A percentile compares a stretch with the other conserved stretches of the same genome.
phyloP scores from a whole-genome alignment of 2,797 vertebrate genomes.

The Zenarchopterus dispar region DNA sequence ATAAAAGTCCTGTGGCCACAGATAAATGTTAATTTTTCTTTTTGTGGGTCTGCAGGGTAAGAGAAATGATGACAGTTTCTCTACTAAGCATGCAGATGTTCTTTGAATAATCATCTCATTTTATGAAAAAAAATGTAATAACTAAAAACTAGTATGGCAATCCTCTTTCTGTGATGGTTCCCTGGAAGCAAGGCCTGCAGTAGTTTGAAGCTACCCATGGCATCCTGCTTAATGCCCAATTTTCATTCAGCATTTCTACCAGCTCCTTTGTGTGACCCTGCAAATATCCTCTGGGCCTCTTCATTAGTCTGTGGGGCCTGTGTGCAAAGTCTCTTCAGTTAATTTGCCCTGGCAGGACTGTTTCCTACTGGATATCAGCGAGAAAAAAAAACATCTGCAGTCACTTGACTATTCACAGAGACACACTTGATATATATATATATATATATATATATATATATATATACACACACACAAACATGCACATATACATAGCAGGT shows the following conservation, averaged over 20 bases:
- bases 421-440: slow-evolving; percentile 50
- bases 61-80: slow-evolving; percentile 62
- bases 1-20: slow-evolving; percentile 65
- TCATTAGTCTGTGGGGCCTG: slow-evolving; percentile 80
- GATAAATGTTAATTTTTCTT: slow-evolving; percentile 69
- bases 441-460: slow-evolving; percentile 39
- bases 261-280: slow-evolving; percentile 83
- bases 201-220: slow-evolving; percentile 70
- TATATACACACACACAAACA: too few species aligned
- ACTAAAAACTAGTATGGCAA: slow-evolving; percentile 45
- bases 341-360: slow-evolving; percentile 80
- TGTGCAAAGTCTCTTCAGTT: slow-evolving; percentile 76
- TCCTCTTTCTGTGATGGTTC: slow-evolving; percentile 64
- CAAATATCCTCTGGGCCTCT: slow-evolving; percentile 87
- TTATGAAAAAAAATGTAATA: slow-evolving; percentile 55
- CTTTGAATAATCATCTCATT: slow-evolving; percentile 80
- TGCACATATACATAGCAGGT: slow-evolving; percentile 34
- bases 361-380: slow-evolving; percentile 63
- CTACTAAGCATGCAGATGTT: slow-evolving; percentile 68
- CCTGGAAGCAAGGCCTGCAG: slow-evolving; percentile 77
- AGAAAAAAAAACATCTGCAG: slow-evolving; percentile 35
- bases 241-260: slow-evolving; percentile 74
- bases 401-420: slow-evolving; percentile 48
- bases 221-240: slow-evolving; percentile 80
- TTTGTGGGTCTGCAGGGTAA: slow-evolving; percentile 72